Conservation (phyloP, 2,113 vertebrate species). For the Aepyceros melampus region DNA sequence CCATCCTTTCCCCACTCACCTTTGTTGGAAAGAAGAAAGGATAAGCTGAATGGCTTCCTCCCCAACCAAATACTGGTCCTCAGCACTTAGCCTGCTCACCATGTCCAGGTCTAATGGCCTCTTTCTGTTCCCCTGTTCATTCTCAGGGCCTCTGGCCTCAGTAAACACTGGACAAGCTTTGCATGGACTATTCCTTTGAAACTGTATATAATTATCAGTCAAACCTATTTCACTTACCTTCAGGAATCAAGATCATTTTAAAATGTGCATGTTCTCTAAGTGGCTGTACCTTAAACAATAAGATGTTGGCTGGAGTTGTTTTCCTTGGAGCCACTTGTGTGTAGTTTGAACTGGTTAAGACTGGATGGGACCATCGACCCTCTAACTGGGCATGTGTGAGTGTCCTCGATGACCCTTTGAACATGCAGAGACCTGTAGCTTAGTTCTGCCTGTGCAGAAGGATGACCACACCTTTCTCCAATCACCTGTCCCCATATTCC, state of each 20-base stretch:
- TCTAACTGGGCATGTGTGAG: not conserved
- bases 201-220: not conserved
- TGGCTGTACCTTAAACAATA: not conserved
- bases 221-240: not conserved
- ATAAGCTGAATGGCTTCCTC: not conserved
- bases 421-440: not conserved
- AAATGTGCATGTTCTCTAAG: not conserved
- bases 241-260: not conserved
- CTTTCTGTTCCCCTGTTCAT: not conserved
- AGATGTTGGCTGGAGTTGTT: not conserved
- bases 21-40: not conserved
- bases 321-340: not conserved
- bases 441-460: not conserved
- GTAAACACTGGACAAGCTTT: not conserved
- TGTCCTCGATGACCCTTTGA: not conserved
- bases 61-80: not conserved
- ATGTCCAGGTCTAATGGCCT: fast-evolving
- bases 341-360: not conserved
- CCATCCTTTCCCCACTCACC: not conserved
- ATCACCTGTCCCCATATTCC: not conserved
- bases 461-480: not conserved
- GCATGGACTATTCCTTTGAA: not conserved
- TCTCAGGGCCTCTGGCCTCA: not conserved
- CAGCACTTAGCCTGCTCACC: fast-evolving
- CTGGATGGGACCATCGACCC: not conserved